Evolutionary conservation across 2,888 invertebrate species (phyloP).

Genomic region (Odontomyia ornata): DNA sequence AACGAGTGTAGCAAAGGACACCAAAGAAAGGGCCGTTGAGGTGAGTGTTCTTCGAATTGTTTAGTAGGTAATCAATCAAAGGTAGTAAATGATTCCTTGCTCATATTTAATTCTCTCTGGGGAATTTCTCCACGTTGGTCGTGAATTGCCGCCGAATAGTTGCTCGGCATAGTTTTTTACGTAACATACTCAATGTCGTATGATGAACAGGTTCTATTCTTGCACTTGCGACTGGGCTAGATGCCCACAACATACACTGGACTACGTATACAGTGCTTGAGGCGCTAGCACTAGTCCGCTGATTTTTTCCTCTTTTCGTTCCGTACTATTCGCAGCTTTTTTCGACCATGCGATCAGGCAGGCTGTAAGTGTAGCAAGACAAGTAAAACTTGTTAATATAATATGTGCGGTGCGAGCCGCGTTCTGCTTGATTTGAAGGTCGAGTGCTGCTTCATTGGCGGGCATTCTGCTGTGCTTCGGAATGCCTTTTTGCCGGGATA

Average conservation of each 20-base stretch:
- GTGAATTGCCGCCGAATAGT: background rate
- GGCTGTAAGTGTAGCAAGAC: background rate
- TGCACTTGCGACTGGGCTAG: conserved; percentile 12
- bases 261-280: background rate
- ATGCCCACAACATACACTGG: background rate
- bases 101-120: background rate
- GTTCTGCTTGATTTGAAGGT: background rate
- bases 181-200: too few relatives aligned
- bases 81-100: background rate
- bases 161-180: background rate
- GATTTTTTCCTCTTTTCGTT: too few relatives aligned
- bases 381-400: background rate
- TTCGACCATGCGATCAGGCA: background rate
- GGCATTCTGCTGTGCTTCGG: background rate
- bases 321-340: too few relatives aligned
- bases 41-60: conserved; percentile 1
- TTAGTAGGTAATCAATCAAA: too few relatives aligned
- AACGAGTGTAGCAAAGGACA: background rate
- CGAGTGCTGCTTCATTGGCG: background rate
- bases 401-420: background rate
- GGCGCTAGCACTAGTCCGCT: too few relatives aligned
- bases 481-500: background rate
- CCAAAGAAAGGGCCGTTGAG: conserved; percentile 27
- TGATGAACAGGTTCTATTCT: conserved; percentile 24
- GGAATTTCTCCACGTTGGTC: background rate